A percentile compares a stretch with the other conserved stretches of the same genome.
These are phyloP conservation scores for Xenus cinereus DNA, from an alignment of 2,113 vertebrate genomes.

Conservation along the genomic window DNA sequence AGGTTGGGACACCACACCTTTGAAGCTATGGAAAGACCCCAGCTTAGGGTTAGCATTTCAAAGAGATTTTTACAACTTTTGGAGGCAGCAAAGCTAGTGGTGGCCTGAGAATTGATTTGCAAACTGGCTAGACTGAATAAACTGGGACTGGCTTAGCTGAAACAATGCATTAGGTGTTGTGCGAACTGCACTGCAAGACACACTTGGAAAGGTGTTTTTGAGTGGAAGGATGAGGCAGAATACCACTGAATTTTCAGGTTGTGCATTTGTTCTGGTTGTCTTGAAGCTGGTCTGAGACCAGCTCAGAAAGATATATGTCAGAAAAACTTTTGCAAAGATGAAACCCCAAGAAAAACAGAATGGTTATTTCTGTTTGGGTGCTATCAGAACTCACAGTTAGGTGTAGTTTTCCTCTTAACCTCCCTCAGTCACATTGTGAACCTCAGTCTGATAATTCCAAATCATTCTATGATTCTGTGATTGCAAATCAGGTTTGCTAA, in stretches of 20 bases:
- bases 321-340: not conserved
- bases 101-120: not conserved
- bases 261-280: not conserved
- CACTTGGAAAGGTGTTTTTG: not conserved
- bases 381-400: not conserved
- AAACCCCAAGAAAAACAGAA: not conserved
- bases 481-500: not conserved
- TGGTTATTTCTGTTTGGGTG: not conserved
- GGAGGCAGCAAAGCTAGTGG: not conserved
- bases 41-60: conserved; percentile 23
- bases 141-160: not conserved
- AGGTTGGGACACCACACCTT: not conserved
- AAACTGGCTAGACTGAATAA: not conserved
- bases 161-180: not conserved
- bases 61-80: conserved; percentile 20
- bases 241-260: not conserved
- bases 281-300: not conserved
- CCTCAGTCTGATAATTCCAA: not conserved
- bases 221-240: not conserved
- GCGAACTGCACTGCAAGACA: not conserved
- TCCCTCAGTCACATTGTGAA: not conserved
- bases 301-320: not conserved
- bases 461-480: not conserved
- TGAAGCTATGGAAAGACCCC: not conserved
- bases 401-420: not conserved